These are phyloP conservation scores for Agrochola macilenta DNA, from an alignment of 2,888 invertebrate genomes.

Conservation along the genomic window DNA sequence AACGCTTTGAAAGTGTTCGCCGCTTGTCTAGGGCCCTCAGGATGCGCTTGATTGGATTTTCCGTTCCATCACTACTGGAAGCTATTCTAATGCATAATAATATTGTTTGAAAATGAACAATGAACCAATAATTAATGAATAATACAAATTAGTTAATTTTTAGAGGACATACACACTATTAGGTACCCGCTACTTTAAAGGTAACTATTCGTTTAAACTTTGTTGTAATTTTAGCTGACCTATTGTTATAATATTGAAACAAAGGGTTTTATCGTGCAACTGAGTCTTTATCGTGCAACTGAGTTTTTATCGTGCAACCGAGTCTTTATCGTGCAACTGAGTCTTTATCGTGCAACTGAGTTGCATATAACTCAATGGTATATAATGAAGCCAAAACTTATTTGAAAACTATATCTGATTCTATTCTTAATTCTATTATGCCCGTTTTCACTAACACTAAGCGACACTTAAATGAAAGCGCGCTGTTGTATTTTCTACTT, in stretches of 20 bases:
- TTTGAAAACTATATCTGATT: background rate
- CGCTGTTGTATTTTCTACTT: background rate
- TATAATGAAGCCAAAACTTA: background rate
- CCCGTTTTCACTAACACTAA: background rate
- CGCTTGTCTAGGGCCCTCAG: background rate
- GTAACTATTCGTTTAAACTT: background rate
- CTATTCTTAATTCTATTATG: background rate
- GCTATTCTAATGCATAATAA: background rate
- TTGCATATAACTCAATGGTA: background rate
- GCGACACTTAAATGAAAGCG: background rate
- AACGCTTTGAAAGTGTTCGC: background rate
- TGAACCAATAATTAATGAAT: background rate
- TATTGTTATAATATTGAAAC: background rate
- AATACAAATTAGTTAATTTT: slow-evolving; percentile 4
- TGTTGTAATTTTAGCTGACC: background rate
- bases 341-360: background rate
- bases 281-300: background rate
- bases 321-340: background rate
- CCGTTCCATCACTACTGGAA: background rate
- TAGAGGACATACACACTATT: background rate
- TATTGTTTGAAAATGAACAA: background rate
- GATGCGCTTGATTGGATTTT: background rate
- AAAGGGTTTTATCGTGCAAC: background rate
- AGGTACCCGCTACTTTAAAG: background rate
- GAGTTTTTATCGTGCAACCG: too few relatives aligned